Evolutionary conservation across 2,113 vertebrate genomes (phyloP).

Genomic region (Corythornis madagascariensis): DNA sequence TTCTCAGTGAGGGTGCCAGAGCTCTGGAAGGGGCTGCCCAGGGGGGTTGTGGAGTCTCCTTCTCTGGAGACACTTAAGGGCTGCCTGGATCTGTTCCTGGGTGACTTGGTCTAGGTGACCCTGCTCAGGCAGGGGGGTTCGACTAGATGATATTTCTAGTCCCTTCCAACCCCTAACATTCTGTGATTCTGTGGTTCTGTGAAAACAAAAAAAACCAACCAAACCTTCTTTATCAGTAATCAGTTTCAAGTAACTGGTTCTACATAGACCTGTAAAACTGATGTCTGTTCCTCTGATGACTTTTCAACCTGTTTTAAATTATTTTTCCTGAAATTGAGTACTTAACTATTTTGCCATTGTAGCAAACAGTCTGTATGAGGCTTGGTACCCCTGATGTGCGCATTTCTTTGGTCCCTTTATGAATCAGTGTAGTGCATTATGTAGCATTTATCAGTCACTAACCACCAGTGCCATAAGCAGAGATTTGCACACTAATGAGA

Average conservation of each 20-base stretch:
- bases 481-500: background rate
- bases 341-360: background rate
- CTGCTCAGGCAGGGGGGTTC: too few species aligned
- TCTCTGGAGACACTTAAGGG: too few species aligned
- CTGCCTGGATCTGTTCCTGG: too few species aligned
- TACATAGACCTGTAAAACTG: background rate
- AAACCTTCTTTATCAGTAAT: background rate
- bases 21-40: too few species aligned
- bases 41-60: too few species aligned
- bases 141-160: too few species aligned
- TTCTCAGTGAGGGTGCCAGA: too few species aligned
- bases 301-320: background rate
- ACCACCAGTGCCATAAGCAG: background rate
- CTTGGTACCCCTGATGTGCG: background rate
- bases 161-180: too few species aligned
- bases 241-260: background rate
- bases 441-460: background rate
- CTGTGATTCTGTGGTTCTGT: too few species aligned
- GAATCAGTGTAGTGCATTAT: background rate
- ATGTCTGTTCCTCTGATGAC: background rate
- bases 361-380: background rate
- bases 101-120: too few species aligned
- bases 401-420: background rate
- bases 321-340: background rate
- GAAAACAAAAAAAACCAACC: too few species aligned